Evolutionary conservation across 2,113 vertebrate species (phyloP).

Genomic region (Rutilus rutilus): DNA sequence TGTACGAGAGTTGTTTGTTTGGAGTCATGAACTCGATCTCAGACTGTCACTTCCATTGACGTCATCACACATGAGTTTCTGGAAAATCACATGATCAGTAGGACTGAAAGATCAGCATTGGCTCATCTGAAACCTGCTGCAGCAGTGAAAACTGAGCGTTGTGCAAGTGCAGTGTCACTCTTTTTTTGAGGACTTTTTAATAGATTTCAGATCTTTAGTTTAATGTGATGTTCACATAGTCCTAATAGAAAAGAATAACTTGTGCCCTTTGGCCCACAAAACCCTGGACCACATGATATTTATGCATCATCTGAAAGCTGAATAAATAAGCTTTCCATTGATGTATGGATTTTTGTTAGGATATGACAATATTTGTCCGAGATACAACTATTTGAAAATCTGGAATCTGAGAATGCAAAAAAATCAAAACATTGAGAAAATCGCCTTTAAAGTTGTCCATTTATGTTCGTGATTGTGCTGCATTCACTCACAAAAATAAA

Average conservation of each 20-base stretch:
- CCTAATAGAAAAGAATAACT: background rate
- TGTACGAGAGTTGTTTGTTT: background rate
- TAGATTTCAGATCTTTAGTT: background rate
- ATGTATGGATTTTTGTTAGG: too few species aligned
- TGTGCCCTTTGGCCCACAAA: too few species aligned
- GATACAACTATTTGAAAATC: too few species aligned
- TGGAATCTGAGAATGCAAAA: too few species aligned
- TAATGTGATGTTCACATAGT: background rate
- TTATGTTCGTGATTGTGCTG: too few species aligned
- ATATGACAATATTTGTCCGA: too few species aligned
- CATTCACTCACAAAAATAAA: too few species aligned
- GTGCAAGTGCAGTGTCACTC: background rate
- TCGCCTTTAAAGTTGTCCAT: too few species aligned
- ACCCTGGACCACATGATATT: too few species aligned
- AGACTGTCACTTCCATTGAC: conserved; percentile 1
- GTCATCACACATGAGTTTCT: background rate
- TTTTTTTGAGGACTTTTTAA: background rate
- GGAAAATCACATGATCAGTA: background rate
- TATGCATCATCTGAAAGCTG: too few species aligned
- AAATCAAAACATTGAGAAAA: too few species aligned
- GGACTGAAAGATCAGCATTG: conserved; percentile 14
- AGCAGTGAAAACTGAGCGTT: background rate
- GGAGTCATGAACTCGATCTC: background rate
- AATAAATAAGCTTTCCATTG: too few species aligned
- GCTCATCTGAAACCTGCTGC: background rate